phyloP scores from a whole-genome alignment of 2,113 vertebrate species.

The Grantiella picta region DNA sequence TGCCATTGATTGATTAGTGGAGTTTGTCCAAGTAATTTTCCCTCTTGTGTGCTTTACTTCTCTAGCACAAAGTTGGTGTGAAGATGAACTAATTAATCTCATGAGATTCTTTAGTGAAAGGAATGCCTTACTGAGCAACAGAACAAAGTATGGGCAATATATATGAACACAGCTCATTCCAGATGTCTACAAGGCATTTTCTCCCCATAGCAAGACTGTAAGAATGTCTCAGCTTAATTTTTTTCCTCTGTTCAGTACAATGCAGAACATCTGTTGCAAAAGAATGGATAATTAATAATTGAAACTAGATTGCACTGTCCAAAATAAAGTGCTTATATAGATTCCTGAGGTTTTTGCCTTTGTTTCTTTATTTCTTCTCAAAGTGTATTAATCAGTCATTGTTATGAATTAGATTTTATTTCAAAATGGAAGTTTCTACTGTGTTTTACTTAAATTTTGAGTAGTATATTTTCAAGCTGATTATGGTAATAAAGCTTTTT shows the following conservation, averaged over 20 bases:
- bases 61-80: constrained; percentile 2
- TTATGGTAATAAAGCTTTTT: background rate
- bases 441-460: background rate
- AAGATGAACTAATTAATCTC: constrained; percentile 56
- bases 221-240: background rate
- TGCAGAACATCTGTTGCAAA: constrained; percentile 19
- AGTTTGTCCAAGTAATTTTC: constrained; percentile 41
- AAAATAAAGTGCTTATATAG: background rate
- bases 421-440: background rate
- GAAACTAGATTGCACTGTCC: background rate
- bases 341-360: background rate
- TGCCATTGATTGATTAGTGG: constrained; percentile 29
- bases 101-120: constrained; percentile 32
- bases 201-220: background rate
- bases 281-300: constrained; percentile 35
- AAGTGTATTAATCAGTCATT: background rate
- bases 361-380: background rate
- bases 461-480: background rate
- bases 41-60: background rate
- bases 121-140: constrained; percentile 24
- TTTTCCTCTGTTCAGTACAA: background rate
- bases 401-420: background rate
- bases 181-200: constrained; percentile 2
- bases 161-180: background rate
- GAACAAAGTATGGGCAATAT: background rate